Evolutionary conservation across 92 coral and sea anemone species (phyloP).

Genomic region (Epizoanthus illoricatus): DNA sequence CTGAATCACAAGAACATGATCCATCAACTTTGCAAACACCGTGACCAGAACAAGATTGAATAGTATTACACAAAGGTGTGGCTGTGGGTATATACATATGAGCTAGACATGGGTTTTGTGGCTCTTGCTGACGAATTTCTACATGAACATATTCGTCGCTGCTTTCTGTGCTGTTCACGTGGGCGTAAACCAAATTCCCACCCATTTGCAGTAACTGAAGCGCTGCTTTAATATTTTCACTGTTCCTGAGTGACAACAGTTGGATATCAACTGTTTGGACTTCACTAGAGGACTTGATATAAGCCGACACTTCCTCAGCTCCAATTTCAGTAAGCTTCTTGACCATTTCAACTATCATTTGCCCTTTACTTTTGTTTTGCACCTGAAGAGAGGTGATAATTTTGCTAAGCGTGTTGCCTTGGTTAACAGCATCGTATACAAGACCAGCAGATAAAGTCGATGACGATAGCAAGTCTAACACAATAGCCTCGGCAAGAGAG

Average conservation of each 20-base stretch:
- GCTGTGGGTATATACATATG: background rate
- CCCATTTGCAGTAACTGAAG: slow-evolving; percentile 38
- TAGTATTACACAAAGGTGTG: slow-evolving; percentile 30
- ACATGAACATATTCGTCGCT: slow-evolving; percentile 34
- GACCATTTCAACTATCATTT: slow-evolving; percentile 22
- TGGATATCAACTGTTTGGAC: slow-evolving; percentile 47
- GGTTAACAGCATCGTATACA: slow-evolving; percentile 13
- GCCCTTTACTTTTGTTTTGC: slow-evolving; percentile 14
- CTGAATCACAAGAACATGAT: slow-evolving; percentile 50
- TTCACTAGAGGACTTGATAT: slow-evolving; percentile 21
- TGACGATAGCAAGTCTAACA: slow-evolving; percentile 21
- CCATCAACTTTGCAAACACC: slow-evolving; percentile 57
- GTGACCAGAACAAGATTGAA: slow-evolving; percentile 57
- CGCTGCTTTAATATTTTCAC: slow-evolving; percentile 28
- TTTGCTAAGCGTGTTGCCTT: slow-evolving; percentile 6
- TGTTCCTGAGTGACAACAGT: background rate
- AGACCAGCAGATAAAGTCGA: slow-evolving; percentile 35
- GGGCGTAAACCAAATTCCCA: slow-evolving; percentile 8
- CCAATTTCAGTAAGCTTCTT: slow-evolving; percentile 39
- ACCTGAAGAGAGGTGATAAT: background rate
- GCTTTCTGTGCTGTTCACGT: slow-evolving; percentile 8
- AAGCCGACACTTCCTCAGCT: slow-evolving; percentile 40
- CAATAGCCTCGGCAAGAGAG: slow-evolving; percentile 40
- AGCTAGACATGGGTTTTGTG: background rate
- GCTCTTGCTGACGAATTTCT: slow-evolving; percentile 37